Evolutionary conservation across 1,140 invertebrate species (phyloP).

Genomic region (Bombus breviceps): DNA sequence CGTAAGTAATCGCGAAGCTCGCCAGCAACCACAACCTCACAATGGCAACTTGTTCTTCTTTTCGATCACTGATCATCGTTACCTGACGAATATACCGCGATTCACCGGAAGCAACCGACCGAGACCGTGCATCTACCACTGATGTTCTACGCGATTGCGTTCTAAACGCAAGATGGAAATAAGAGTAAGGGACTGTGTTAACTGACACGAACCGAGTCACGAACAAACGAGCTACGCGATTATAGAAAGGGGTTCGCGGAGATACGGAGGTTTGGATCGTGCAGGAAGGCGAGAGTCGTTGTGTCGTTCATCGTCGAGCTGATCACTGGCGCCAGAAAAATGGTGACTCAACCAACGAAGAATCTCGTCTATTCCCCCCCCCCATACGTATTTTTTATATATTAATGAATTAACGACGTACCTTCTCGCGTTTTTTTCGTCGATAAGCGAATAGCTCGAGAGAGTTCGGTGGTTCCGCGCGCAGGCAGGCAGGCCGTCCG

Average conservation of each 20-base stretch:
- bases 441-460: conserved; percentile 57
- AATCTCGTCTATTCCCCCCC: conserved; percentile 58
- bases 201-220: conserved; percentile 4
- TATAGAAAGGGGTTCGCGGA: not conserved
- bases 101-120: conserved; percentile 3
- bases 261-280: not conserved
- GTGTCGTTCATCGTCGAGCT: conserved; percentile 59
- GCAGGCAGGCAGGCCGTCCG: conserved; percentile 48
- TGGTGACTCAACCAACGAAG: conserved; percentile 63
- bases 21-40: not conserved
- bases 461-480: conserved; percentile 52
- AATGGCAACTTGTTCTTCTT: not conserved
- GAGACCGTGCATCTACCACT: not conserved
- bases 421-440: conserved; percentile 58
- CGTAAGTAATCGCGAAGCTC: conserved; percentile 1
- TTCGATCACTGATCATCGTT: conserved; percentile 18
- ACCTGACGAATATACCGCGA: conserved; percentile 17
- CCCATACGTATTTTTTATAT: conserved; percentile 60
- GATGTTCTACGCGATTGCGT: conserved; percentile 3
- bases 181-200: not conserved
- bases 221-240: conserved; percentile 12
- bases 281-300: not conserved
- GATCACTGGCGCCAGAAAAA: conserved; percentile 39
- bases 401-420: conserved; percentile 51
- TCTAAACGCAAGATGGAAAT: not conserved